Evolutionary conservation across 2,113 vertebrate genomes (phyloP).

Genomic region (Tretioscincus oriximinensis): DNA sequence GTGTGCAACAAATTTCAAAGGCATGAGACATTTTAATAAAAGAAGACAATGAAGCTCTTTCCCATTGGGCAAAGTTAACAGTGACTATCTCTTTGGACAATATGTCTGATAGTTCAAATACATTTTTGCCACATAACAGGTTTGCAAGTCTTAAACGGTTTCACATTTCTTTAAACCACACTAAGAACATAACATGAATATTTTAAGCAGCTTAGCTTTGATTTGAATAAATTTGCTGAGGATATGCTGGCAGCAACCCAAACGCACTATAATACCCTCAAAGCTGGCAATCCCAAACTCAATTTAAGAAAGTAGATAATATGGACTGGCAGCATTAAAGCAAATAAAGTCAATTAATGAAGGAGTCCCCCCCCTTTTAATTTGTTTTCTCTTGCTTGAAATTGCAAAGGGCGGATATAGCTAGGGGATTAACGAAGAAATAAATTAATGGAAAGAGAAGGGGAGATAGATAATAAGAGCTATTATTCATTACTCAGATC

Average conservation of each 20-base stretch:
- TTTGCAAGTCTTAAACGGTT: conserved; percentile 79
- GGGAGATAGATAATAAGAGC: conserved; percentile 47
- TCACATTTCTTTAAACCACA: conserved; percentile 84
- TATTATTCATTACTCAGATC: conserved; percentile 52
- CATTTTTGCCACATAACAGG: conserved; percentile 74
- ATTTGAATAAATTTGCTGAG: conserved; percentile 91
- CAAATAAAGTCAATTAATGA: conserved; percentile 87
- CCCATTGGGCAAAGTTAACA: conserved; percentile 62
- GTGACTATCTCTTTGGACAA: conserved; percentile 56
- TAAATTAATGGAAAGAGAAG: conserved; percentile 68
- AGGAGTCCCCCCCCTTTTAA: conserved; percentile 68
- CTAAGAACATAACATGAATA: conserved; percentile 87
- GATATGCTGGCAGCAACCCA: conserved; percentile 81
- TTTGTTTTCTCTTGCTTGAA: conserved; percentile 76
- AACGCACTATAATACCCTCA: conserved; percentile 80
- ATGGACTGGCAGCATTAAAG: conserved; percentile 79
- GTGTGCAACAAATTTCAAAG: conserved; percentile 46
- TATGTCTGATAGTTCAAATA: conserved; percentile 69
- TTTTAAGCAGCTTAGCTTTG: conserved; percentile 90
- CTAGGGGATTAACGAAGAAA: conserved; percentile 64
- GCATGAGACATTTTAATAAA: conserved; percentile 50
- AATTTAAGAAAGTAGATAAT: conserved; percentile 84
- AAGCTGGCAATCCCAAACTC: conserved; percentile 81
- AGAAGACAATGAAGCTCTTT: conserved; percentile 57
- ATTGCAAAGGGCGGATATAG: conserved; percentile 71